Conservation (phyloP, 1,140 invertebrate species). For the Leptinotarsa undecemlineata region DNA sequence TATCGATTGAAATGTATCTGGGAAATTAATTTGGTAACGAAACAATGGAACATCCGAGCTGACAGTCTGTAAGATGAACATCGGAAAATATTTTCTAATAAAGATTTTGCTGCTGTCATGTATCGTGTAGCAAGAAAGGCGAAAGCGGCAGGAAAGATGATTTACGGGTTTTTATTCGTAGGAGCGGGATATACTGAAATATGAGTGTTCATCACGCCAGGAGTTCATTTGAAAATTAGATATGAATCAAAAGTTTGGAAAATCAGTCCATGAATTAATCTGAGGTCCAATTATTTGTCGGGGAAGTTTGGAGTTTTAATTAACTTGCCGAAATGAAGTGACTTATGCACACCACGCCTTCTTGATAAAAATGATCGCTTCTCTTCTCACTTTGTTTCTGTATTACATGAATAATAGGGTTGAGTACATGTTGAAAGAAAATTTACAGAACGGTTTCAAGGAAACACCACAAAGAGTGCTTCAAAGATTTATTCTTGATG, state of each 20-base stretch:
- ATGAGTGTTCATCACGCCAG: conserved; percentile 1
- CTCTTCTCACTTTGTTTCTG: no score
- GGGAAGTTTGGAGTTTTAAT: not conserved
- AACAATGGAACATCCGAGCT: conserved; percentile 7
- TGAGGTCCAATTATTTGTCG: not conserved
- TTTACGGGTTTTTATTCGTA: conserved; percentile 1
- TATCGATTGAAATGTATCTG: conserved; percentile 20
- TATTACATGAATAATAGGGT: no score
- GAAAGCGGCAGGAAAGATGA: not conserved
- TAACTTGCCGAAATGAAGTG: not conserved
- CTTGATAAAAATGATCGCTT: no score
- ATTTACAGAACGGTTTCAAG: no score
- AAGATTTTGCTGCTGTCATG: not conserved
- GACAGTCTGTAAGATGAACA: conserved; percentile 10
- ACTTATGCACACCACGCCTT: not conserved
- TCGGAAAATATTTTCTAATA: conserved; percentile 19
- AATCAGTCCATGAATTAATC: not conserved
- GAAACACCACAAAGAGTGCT: no score
- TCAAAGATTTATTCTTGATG: no score
- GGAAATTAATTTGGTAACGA: conserved; percentile 17
- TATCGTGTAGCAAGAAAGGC: not conserved
- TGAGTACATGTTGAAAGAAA: no score
- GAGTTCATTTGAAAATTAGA: not conserved
- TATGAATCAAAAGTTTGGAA: not conserved
- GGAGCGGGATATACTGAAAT: conserved; percentile 6